Percentiles rank a stretch among this genome's conserved stretches.
These are phyloP conservation scores for Nebria ingens DNA, from an alignment of 1,140 invertebrate species.

Conservation along the genomic window DNA sequence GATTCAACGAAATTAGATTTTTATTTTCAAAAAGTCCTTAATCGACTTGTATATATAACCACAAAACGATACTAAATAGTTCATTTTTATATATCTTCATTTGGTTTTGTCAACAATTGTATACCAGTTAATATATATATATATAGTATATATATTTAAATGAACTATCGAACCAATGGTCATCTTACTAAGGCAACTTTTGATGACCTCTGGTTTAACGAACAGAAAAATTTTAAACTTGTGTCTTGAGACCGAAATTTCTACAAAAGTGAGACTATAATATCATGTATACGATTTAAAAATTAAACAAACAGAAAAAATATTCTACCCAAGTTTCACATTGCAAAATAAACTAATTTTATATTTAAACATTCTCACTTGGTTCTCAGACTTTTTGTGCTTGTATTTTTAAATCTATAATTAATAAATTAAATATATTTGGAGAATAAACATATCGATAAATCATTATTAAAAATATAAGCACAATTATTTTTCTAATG, in stretches of 20 bases:
- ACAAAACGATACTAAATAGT: neutral
- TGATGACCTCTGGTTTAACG: neutral
- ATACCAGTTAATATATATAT: too few species aligned
- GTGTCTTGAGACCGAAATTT: slow-evolving; percentile 4
- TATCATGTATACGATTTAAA: neutral
- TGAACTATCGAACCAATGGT: too few species aligned
- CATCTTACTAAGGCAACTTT: too few species aligned
- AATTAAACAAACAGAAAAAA: slow-evolving; percentile 6
- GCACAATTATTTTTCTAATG: slow-evolving; percentile 11
- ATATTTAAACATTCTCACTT: neutral
- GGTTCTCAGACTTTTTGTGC: neutral
- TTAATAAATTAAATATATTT: neutral
- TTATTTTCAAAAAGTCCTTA: neutral
- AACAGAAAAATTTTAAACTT: neutral
- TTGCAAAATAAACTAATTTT: neutral
- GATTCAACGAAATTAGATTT: slow-evolving; percentile 5
- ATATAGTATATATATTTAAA: too few species aligned
- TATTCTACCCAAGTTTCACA: neutral
- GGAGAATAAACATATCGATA: neutral
- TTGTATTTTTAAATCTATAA: neutral
- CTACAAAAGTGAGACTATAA: slow-evolving; percentile 12
- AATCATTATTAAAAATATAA: neutral
- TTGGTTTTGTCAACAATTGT: too few species aligned
- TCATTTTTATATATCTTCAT: slow-evolving; percentile 3
- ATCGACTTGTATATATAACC: neutral